These are phyloP conservation scores for Pseudoips prasinana DNA, from an alignment of 2,888 invertebrate genomes.

Conservation along the genomic window DNA sequence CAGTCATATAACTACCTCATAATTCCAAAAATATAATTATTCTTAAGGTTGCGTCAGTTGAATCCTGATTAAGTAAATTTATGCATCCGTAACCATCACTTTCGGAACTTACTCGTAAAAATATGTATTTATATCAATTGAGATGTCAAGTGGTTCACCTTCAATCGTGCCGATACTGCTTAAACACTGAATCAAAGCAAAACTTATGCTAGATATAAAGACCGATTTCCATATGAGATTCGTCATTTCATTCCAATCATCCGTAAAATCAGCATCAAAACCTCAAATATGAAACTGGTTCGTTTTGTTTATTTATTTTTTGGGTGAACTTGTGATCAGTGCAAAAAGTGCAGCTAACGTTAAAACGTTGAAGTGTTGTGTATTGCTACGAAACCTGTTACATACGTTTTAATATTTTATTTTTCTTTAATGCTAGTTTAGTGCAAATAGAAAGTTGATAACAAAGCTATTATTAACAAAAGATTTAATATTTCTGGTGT, in stretches of 20 bases:
- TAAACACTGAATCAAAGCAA: not conserved
- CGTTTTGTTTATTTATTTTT: not conserved
- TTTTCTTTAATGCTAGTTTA: no score
- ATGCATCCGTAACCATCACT: no score
- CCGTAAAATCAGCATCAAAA: not conserved
- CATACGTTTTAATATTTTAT: no score
- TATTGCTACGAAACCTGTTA: no score
- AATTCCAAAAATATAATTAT: no score
- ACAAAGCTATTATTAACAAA: no score
- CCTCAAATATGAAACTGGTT: conserved; percentile 5
- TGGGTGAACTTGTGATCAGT: not conserved
- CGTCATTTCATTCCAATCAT: conserved; percentile 2
- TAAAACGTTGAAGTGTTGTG: no score
- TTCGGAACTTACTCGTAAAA: not conserved
- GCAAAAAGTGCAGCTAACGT: not conserved
- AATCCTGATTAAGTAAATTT: no score
- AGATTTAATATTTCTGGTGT: no score
- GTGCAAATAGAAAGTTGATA: no score
- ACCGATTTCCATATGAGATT: not conserved
- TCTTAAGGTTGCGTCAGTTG: no score
- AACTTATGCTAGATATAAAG: conserved; percentile 1
- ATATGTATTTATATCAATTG: not conserved
- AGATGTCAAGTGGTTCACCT: conserved; percentile 1
- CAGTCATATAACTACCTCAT: no score
- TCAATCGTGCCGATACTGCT: not conserved